These are phyloP conservation scores for Tubiluchus corallicola DNA, from an alignment of 2,888 invertebrate species.

Conservation along the genomic window DNA sequence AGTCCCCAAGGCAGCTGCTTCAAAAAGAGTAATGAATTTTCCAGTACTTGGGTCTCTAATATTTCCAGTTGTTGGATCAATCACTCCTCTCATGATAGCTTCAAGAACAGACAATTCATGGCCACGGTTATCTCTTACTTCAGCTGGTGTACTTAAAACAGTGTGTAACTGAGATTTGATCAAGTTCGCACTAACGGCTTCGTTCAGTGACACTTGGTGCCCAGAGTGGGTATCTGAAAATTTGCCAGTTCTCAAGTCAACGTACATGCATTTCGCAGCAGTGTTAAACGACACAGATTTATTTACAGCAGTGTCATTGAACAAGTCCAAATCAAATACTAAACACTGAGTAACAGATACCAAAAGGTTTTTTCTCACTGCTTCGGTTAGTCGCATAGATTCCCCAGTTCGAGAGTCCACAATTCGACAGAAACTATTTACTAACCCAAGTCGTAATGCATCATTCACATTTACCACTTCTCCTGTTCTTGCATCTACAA, in stretches of 20 bases:
- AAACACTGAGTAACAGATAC: slow-evolving; percentile 68
- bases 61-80: slow-evolving; percentile 73
- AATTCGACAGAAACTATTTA: slow-evolving; percentile 40
- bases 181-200: slow-evolving; percentile 27
- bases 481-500: slow-evolving; percentile 57
- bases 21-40: slow-evolving; percentile 55
- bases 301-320: slow-evolving; percentile 58
- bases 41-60: slow-evolving; percentile 52
- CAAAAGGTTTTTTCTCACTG: slow-evolving; percentile 70
- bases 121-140: slow-evolving; percentile 45
- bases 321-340: slow-evolving; percentile 78
- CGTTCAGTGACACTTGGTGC: slow-evolving; percentile 17
- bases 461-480: slow-evolving; percentile 64
- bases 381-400: slow-evolving; percentile 57
- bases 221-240: slow-evolving; percentile 19
- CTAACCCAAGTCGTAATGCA: slow-evolving; percentile 59
- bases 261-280: slow-evolving; percentile 52
- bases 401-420: slow-evolving; percentile 52
- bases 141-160: slow-evolving; percentile 62
- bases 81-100: slow-evolving; percentile 61
- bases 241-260: slow-evolving; percentile 41
- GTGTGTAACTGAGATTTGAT: slow-evolving; percentile 34
- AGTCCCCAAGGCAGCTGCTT: slow-evolving; percentile 62
- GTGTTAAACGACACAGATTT: slow-evolving; percentile 66
- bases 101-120: slow-evolving; percentile 61